Evolutionary conservation across 2,113 vertebrate species (phyloP).

Genomic region (Laterallus jamaicensis): DNA sequence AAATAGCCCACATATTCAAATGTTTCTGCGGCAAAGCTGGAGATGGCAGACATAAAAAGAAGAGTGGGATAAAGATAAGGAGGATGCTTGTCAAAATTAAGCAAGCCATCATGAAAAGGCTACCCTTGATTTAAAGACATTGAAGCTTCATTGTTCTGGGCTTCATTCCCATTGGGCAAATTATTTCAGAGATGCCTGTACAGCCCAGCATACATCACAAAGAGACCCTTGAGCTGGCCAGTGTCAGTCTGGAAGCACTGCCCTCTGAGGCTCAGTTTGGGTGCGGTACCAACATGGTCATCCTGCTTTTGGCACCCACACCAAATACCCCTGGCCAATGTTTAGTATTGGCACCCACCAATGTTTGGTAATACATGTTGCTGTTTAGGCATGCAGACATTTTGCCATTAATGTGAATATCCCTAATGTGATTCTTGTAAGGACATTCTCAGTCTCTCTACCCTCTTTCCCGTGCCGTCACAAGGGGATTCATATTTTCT

Average conservation of each 20-base stretch:
- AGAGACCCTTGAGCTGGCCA: neutral
- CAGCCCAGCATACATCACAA: neutral
- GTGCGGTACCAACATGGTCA: accelerated
- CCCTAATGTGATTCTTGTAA: neutral
- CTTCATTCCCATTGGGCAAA: neutral
- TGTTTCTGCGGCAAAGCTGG: neutral
- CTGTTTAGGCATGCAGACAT: neutral
- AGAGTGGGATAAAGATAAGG: neutral
- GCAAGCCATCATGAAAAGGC: neutral
- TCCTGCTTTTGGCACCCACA: neutral
- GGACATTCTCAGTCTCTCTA: neutral
- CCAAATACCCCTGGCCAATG: neutral
- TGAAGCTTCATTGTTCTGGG: neutral
- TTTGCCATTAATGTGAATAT: neutral
- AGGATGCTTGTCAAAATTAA: neutral
- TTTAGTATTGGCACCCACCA: too few relatives aligned
- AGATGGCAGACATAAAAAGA: neutral
- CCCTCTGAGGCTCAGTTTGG: accelerated
- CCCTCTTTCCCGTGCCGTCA: neutral
- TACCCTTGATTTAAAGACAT: neutral
- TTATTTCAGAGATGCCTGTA: neutral
- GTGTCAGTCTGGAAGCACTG: neutral
- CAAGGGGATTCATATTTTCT: neutral
- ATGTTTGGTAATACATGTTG: neutral
- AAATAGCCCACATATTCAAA: neutral